Percentiles rank a stretch among this genome's conserved stretches.
These are phyloP conservation scores for Xenops minutus DNA, from an alignment of 2,797 vertebrate species.

Conservation along the genomic window DNA sequence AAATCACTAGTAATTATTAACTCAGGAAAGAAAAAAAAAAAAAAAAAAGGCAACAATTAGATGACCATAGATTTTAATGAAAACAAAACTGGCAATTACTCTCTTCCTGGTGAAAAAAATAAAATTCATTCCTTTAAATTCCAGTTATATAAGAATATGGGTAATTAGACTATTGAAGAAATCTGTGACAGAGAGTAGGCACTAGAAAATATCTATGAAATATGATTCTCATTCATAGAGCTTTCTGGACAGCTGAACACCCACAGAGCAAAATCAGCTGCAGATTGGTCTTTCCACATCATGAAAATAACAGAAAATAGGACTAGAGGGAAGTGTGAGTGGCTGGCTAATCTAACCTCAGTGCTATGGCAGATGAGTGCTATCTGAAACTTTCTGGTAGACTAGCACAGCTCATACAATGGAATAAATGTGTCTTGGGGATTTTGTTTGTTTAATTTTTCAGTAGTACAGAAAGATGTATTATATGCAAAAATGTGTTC, in stretches of 20 bases:
- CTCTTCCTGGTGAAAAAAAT: background rate
- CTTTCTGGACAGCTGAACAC: slow-evolving; percentile 45
- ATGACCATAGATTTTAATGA: background rate
- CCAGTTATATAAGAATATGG: slow-evolving; percentile 33
- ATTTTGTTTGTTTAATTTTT: background rate
- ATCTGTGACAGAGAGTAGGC: slow-evolving; percentile 44
- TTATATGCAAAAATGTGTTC: background rate
- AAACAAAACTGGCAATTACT: background rate
- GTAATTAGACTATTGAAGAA: slow-evolving; percentile 41
- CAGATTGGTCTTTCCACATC: slow-evolving; percentile 24
- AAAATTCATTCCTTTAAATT: background rate
- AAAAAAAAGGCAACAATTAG: background rate
- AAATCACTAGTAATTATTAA: background rate
- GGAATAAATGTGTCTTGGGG: fast-evolving
- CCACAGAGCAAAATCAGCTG: slow-evolving; percentile 51
- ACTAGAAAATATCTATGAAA: slow-evolving; percentile 52
- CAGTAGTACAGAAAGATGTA: background rate
- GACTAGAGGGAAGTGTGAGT: background rate
- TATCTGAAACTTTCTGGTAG: background rate
- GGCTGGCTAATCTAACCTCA: background rate
- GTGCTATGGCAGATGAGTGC: background rate
- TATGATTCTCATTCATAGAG: slow-evolving; percentile 57
- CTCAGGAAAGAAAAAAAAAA: background rate
- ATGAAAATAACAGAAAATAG: slow-evolving; percentile 49
- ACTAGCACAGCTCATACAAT: background rate